Conservation (phyloP, 2,888 invertebrate genomes). For the Apotomis turbidana region DNA sequence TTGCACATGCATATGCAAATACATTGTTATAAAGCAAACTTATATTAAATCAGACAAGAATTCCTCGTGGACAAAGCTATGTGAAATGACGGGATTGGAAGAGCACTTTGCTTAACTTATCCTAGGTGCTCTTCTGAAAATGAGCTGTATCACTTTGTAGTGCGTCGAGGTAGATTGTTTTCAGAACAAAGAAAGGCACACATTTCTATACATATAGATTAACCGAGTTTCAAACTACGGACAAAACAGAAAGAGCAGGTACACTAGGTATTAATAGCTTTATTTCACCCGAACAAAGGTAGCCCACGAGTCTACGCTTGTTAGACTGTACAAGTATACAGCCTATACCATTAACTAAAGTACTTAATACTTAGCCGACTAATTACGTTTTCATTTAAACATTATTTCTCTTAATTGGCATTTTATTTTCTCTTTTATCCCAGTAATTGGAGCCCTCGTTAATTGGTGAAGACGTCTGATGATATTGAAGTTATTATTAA, state of each 20-base stretch:
- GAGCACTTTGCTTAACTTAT: neutral
- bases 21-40: conserved; percentile 50
- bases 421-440: conserved; percentile 22
- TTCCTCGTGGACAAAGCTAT: conserved; percentile 17
- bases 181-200: neutral
- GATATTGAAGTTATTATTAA: conserved; percentile 7
- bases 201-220: neutral
- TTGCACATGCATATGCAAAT: conserved; percentile 50
- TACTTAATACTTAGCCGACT: conserved; percentile 13
- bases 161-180: no score
- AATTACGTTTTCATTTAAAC: conserved; percentile 26
- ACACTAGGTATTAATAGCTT: neutral
- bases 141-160: neutral
- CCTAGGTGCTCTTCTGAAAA: neutral
- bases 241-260: neutral
- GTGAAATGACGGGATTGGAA: conserved; percentile 5
- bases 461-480: conserved; percentile 13
- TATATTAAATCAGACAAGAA: conserved; percentile 36
- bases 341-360: neutral
- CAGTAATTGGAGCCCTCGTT: neutral
- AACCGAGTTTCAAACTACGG: neutral
- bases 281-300: conserved; percentile 1
- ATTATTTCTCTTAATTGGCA: conserved; percentile 13
- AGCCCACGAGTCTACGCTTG: neutral
- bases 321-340: neutral